Evolutionary conservation across 2,888 invertebrate species (phyloP), one percentile per base, ranked within the genome.

Genomic region (Oscheius sp.): DNA sequence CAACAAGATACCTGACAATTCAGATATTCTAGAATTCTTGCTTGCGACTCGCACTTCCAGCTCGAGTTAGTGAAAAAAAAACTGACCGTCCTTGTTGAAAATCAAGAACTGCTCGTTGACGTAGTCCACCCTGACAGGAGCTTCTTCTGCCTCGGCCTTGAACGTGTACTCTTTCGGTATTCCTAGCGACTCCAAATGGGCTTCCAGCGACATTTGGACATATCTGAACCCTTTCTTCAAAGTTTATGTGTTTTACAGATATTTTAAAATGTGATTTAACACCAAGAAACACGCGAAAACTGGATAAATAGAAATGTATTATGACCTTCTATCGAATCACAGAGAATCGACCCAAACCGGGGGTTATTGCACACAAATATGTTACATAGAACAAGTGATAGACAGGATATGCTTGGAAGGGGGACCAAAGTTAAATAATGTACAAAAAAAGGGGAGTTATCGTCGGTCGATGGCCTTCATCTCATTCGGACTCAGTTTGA

Each of bases 401-500:
- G 4, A 7, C 4, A 42, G 7, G 42, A 42, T 42, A 42, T 42
- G 7, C 3, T 42, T 5, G 42, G 7, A 42, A 42, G 21, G 21
- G 21, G 21, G 3, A 42, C 42, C 42, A 42, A 42, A 21, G 21
- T 21, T 21, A 21, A 21, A 21, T 21, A 21, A 42, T n/a, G 11
- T 58, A 58, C n/a, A 58, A 58, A 32, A 58, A 58, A 21, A 21
- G 21, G 21, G 21, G 0, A 21, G 21, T 32, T 33, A 58, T 60
- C 63, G 42, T 68, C 73, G 72, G 50, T 85, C 85, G 2, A 86
- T 74, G 29, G 62, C 55, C 73, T 92, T 92, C 86, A 92, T 92
- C 90, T 95, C 95, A 13, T 91, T 90, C 0, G 91, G 90, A 72
- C 94, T 94, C 89, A 96, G 94, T 89, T 94, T 93, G 3, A 95